phyloP scores from a whole-genome alignment of 1,140 invertebrate genomes.

The Cydia fagiglandana region DNA sequence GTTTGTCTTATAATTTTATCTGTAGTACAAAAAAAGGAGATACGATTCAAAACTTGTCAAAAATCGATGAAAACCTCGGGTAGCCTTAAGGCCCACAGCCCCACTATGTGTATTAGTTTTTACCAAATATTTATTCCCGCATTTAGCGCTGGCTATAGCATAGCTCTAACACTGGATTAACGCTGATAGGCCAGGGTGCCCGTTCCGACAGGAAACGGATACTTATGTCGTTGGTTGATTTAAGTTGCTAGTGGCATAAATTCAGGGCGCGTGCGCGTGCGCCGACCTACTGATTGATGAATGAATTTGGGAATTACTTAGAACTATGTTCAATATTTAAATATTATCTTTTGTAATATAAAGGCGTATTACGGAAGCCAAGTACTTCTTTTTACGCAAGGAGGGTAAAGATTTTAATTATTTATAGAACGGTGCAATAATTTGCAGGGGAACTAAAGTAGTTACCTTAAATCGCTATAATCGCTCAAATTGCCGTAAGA shows the following conservation, averaged over 20 bases:
- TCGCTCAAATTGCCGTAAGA: too few species aligned
- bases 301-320: slow-evolving; percentile 13
- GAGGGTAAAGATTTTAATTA: neutral
- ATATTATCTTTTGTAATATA: neutral
- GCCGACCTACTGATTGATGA: neutral
- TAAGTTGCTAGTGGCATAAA: slow-evolving; percentile 15
- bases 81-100: too few species aligned
- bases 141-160: neutral
- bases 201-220: slow-evolving; percentile 29
- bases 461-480: too few species aligned
- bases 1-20: too few species aligned
- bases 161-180: neutral
- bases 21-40: too few species aligned
- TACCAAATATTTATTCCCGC: too few species aligned
- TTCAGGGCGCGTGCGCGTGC: slow-evolving; percentile 26
- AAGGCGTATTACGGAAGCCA: neutral
- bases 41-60: too few species aligned
- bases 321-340: slow-evolving; percentile 1
- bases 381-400: neutral
- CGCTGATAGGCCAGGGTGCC: neutral
- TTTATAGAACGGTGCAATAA: too few species aligned
- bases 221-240: slow-evolving; percentile 30
- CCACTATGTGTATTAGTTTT: too few species aligned
- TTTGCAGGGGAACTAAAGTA: too few species aligned
- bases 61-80: too few species aligned